A percentile compares a stretch with the other conserved stretches of the same genome.
Conservation (phyloP, 2,888 invertebrate species). For the Drosophila aldrichi region DNA sequence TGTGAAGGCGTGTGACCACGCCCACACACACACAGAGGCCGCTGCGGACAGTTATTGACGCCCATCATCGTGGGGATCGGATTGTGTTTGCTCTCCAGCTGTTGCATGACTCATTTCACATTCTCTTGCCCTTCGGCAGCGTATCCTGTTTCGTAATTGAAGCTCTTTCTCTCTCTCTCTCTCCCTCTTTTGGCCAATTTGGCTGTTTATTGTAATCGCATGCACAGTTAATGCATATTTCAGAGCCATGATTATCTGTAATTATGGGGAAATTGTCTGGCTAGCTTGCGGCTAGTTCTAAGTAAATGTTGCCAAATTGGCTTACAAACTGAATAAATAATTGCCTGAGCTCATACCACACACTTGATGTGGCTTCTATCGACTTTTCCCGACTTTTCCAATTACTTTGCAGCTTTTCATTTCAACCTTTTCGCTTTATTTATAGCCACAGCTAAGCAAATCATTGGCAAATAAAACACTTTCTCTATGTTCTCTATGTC, state of each 20-base stretch:
- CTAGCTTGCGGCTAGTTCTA: constrained; percentile 2
- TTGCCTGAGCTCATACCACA: background rate
- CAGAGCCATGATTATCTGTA: constrained; percentile 59
- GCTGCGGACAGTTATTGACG: constrained; percentile 51
- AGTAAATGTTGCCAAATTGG: constrained; percentile 21
- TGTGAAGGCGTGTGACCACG: constrained; percentile 1
- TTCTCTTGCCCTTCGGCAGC: constrained; percentile 25
- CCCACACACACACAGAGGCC: constrained; percentile 5
- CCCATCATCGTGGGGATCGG: constrained; percentile 36
- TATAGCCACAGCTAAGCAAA: constrained; percentile 33
- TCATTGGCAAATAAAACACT: constrained; percentile 30
- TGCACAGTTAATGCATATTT: constrained; percentile 66
- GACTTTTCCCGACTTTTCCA: constrained; percentile 2
- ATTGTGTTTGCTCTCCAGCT: constrained; percentile 37
- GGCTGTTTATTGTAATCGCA: constrained; percentile 52
- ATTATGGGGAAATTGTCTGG: constrained; percentile 54
- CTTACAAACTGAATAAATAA: constrained; percentile 13
- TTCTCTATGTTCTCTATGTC: constrained; percentile 2
- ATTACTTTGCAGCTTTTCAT: constrained; percentile 7
- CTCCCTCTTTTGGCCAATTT: constrained; percentile 59
- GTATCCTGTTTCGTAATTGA: constrained; percentile 53
- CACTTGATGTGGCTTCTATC: background rate
- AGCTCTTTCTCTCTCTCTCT: too few relatives aligned
- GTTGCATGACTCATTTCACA: constrained; percentile 65
- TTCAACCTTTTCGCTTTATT: constrained; percentile 24